phyloP scores from a whole-genome alignment of 2,113 vertebrate genomes.

The Reinhardtius hippoglossoides region DNA sequence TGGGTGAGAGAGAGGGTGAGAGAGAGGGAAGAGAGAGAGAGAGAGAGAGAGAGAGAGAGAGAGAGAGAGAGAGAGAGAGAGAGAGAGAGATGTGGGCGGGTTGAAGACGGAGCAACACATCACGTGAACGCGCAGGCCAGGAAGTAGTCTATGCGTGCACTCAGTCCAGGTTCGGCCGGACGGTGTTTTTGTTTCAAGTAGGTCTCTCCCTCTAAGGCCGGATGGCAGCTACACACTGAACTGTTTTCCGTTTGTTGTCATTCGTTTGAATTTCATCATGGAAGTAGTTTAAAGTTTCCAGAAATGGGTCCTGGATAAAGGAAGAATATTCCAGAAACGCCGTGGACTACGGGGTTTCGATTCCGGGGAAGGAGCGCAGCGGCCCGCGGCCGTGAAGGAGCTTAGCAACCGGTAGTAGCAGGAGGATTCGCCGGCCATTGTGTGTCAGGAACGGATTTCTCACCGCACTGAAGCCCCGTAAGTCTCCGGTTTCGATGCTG shows the following conservation, averaged over 20 bases:
- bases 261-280: background rate
- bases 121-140: conserved; percentile 63
- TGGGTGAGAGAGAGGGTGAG: background rate
- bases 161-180: conserved; percentile 45
- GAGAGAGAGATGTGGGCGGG: too few relatives aligned
- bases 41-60: background rate
- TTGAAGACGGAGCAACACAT: conserved; percentile 1
- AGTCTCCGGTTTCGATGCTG: conserved; percentile 16
- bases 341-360: conserved; percentile 56
- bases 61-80: background rate
- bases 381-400: conserved; percentile 69
- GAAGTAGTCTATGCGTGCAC: conserved; percentile 54
- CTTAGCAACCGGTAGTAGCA: conserved; percentile 62
- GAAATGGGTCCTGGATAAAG: conserved; percentile 80
- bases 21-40: background rate
- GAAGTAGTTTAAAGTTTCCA: background rate
- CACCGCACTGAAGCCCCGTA: conserved; percentile 28
- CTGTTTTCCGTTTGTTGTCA: background rate
- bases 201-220: conserved; percentile 38
- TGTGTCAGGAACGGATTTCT: conserved; percentile 35
- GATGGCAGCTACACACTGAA: conserved; percentile 21
- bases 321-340: conserved; percentile 72
- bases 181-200: conserved; percentile 64
- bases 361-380: conserved; percentile 45
- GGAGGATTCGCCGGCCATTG: conserved; percentile 58